Percentiles rank a stretch among this genome's conserved stretches.
phyloP scores from a whole-genome alignment of 1,140 invertebrate species.

The Psilanteris sp. region DNA sequence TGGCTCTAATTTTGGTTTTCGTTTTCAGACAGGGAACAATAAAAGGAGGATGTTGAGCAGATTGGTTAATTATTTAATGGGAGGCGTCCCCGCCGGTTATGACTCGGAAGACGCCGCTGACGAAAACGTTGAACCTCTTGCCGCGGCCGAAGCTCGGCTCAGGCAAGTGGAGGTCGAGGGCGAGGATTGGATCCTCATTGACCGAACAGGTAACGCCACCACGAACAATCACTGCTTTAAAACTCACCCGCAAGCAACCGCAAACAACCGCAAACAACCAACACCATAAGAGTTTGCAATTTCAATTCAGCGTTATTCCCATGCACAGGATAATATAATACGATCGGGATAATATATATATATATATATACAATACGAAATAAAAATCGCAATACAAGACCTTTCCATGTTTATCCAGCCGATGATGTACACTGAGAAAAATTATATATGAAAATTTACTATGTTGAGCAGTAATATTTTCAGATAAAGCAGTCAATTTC shows the following conservation, averaged over 20 bases:
- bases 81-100: constrained; percentile 68
- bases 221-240: not conserved
- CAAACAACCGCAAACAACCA: no score
- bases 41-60: constrained; percentile 79
- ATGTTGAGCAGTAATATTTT: no score
- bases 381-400: no score
- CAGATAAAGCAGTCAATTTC: no score
- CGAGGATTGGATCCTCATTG: constrained; percentile 82
- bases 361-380: no score
- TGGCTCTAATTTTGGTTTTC: not conserved
- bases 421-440: no score
- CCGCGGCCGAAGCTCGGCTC: constrained; percentile 70
- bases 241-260: not conserved
- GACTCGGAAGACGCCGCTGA: constrained; percentile 71
- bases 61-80: constrained; percentile 81
- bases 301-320: no score
- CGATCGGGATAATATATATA: no score
- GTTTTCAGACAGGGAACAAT: constrained; percentile 55
- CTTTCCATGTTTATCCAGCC: no score
- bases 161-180: constrained; percentile 77
- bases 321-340: no score
- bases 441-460: no score
- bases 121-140: constrained; percentile 61
- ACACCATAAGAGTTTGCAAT: no score
- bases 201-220: constrained; percentile 66